Conservation (phyloP, 2,888 invertebrate species). For the Onthophagus sagittarius region DNA sequence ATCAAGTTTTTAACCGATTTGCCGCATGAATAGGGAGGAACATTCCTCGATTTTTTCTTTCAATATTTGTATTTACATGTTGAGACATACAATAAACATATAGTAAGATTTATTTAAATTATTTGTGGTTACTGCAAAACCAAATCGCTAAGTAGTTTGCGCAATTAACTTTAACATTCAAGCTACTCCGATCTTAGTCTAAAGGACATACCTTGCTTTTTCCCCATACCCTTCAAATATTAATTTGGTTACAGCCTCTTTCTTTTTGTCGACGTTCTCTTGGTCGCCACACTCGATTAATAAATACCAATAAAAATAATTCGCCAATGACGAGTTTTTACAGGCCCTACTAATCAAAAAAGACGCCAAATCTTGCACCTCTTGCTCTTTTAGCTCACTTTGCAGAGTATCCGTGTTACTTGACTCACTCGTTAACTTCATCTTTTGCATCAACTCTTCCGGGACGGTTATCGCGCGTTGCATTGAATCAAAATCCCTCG, state of each 20-base stretch:
- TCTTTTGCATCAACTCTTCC: constrained; percentile 39
- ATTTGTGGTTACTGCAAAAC: background rate
- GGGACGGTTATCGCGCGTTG: constrained; percentile 34
- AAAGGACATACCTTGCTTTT: background rate
- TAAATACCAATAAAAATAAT: constrained; percentile 97
- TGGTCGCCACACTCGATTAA: constrained; percentile 92
- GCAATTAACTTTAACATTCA: background rate
- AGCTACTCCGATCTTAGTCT: background rate
- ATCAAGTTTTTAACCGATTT: background rate
- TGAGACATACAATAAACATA: background rate
- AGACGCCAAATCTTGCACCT: constrained; percentile 71
- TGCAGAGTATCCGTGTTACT: constrained; percentile 52
- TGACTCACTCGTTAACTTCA: constrained; percentile 45
- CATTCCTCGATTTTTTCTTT: background rate
- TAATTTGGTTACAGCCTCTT: constrained; percentile 40
- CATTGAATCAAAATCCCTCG: constrained; percentile 40
- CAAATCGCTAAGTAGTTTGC: background rate
- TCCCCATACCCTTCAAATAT: background rate
- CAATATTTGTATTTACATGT: background rate
- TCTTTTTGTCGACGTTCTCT: constrained; percentile 67
- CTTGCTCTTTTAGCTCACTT: constrained; percentile 48
- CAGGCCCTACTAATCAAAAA: constrained; percentile 89
- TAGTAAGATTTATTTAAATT: background rate
- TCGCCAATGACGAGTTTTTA: constrained; percentile 83
- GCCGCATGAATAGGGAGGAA: background rate